Evolutionary conservation across 2,888 invertebrate genomes (phyloP), one percentile per base, ranked within the genome.

Genomic region (Hirtodrosophila histrioides): DNA sequence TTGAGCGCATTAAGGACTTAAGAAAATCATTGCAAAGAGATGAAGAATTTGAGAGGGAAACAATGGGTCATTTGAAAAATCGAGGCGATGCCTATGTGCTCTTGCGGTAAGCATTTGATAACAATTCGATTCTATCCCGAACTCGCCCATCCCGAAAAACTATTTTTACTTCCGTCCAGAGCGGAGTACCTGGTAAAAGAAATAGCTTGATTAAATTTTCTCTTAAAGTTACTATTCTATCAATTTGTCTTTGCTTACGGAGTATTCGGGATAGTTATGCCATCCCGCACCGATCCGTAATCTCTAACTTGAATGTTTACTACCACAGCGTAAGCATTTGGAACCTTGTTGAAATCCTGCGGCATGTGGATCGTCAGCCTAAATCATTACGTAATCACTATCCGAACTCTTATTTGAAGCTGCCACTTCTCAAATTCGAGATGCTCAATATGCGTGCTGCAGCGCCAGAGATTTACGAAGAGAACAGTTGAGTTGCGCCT

Each of bases 341-440:
- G 91, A 90, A 88, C 64, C 57, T 90, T 1, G 62, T 83, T 33
- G 91, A 92, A 36, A 88, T 90, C 9, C 55, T 92, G 23, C 81
- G 89, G 1, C 80, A 91, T 60, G 88, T 92, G 0, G 88, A 89
- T 55, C 86, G 88, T 0, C 68, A 76, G 8, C 61, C 76, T 0
- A 86, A 78, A 39, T 6, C 74, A 0, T 24, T 83, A 9, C 82
- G 75, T 3, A 29, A 84, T 0, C 57, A 67, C n/a, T 92, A 91
- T 85, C 91, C 91, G 0, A 89, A 81, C 35, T 74, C 83, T 0
- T 88, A 91, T 57, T 68, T 92, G 10, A 89, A 89, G 55, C 62
- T 92, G 35, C 91, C 91, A 3, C 65, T 92, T 4, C 67, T 92
- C 1, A 91, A 89, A 46, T 92, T 91, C 37, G 89, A 90, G 53